Conservation (phyloP, 2,797 vertebrate species). For the Fistularia tabacaria region DNA sequence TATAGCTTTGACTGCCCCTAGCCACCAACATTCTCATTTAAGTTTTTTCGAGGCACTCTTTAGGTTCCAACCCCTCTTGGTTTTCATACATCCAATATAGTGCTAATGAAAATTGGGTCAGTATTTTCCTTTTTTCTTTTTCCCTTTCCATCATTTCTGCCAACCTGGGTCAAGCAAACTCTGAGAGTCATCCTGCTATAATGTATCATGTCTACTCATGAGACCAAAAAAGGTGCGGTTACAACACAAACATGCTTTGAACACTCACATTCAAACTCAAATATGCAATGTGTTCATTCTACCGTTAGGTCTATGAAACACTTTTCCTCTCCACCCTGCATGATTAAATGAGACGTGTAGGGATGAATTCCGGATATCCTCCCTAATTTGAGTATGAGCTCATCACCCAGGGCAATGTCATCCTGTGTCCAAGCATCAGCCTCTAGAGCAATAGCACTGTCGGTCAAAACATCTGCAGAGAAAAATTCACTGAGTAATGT, state of each 20-base stretch:
- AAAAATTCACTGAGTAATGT: constrained; percentile 43
- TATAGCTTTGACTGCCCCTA: constrained; percentile 3
- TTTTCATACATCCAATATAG: constrained; percentile 38
- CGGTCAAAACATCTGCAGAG: constrained; percentile 73
- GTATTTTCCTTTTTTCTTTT: constrained; percentile 19
- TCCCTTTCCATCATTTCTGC: constrained; percentile 40
- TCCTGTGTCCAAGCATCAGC: constrained; percentile 61
- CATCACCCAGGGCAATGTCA: constrained; percentile 65
- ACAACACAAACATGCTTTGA: constrained; percentile 27
- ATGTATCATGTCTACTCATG: constrained; percentile 41
- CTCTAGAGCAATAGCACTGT: constrained; percentile 69
- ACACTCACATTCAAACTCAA: constrained; percentile 22
- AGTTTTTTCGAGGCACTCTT: no score
- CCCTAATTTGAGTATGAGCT: constrained; percentile 74
- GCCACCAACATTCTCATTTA: not conserved
- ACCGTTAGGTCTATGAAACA: constrained; percentile 57
- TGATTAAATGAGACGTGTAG: constrained; percentile 69
- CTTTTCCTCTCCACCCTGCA: constrained; percentile 52
- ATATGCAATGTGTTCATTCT: constrained; percentile 33
- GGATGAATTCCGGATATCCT: constrained; percentile 72
- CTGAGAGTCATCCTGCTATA: constrained; percentile 35
- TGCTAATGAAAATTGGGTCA: constrained; percentile 53
- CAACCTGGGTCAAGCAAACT: constrained; percentile 2
- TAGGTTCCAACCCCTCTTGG: not conserved
- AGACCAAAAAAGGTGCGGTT: constrained; percentile 35